phyloP scores from a whole-genome alignment of 1,140 invertebrate genomes.

The Bombus pascuorum region DNA sequence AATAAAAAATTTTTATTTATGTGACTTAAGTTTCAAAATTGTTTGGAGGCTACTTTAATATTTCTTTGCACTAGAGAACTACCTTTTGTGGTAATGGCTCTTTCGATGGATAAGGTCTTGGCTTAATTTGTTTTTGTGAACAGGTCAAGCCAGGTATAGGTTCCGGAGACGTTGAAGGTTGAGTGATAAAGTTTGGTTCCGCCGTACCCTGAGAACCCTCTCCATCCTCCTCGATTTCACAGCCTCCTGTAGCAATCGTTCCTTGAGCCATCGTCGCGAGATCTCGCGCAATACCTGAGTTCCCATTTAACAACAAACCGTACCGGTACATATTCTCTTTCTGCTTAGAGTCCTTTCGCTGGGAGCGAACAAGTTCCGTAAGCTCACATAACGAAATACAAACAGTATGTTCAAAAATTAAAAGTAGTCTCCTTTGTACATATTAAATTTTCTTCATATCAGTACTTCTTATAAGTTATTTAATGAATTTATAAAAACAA shows the following conservation, averaged over 20 bases:
- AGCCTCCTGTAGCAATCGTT: conserved; percentile 77
- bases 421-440: not conserved
- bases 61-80: conserved; percentile 29
- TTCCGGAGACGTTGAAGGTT: conserved; percentile 79
- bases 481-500: conserved; percentile 11
- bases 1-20: not conserved
- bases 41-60: not conserved
- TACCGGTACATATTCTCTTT: conserved; percentile 55
- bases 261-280: conserved; percentile 80
- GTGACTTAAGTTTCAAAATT: not conserved
- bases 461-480: not conserved
- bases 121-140: conserved; percentile 80
- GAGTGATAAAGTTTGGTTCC: conserved; percentile 76
- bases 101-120: conserved; percentile 78
- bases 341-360: conserved; percentile 55
- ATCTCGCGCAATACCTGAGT: conserved; percentile 82
- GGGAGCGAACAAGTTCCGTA: conserved; percentile 50
- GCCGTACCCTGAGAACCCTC: conserved; percentile 78
- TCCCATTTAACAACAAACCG: conserved; percentile 71
- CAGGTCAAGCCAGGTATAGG: conserved; percentile 71
- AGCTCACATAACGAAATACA: conserved; percentile 59
- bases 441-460: not conserved
- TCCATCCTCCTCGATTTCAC: conserved; percentile 79
- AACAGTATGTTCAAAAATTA: conserved; percentile 46
- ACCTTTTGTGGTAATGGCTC: conserved; percentile 81